Percentiles rank a stretch among this genome's conserved stretches.
Conservation (phyloP, 2,113 vertebrate species). For the Peromyscus californicus region DNA sequence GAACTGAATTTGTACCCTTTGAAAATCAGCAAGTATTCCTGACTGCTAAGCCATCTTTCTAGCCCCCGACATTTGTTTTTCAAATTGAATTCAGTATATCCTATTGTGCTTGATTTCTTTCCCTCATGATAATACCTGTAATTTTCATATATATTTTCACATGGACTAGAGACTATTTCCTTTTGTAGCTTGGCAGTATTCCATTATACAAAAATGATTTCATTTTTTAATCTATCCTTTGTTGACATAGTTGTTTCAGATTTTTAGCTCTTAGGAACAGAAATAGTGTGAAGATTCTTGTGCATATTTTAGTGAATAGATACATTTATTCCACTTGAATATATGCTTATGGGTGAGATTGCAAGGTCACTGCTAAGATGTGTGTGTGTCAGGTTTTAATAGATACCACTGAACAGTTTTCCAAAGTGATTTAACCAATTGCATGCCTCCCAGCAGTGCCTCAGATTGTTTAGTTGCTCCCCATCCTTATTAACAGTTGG, state of each 20-base stretch:
- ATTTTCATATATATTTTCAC: neutral
- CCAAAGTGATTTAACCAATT: neutral
- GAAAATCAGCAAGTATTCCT: neutral
- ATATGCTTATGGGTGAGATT: neutral
- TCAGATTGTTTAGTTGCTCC: neutral
- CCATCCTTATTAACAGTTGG: neutral
- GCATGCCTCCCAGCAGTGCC: neutral
- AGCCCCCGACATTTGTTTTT: neutral
- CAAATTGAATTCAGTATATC: neutral
- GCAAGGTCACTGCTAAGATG: neutral
- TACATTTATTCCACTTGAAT: conserved; percentile 35
- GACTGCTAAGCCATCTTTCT: neutral
- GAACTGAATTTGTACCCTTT: neutral
- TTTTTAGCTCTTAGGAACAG: conserved; percentile 39
- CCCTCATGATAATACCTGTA: neutral
- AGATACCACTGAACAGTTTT: conserved; percentile 38
- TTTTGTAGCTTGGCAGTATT: conserved; percentile 31
- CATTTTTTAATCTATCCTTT: conserved; percentile 18
- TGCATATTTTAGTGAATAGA: neutral
- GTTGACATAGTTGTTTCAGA: neutral
- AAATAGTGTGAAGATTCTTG: neutral
- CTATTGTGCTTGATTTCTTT: neutral
- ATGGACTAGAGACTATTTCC: neutral
- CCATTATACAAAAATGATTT: neutral
- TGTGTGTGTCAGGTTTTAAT: neutral